phyloP scores from a whole-genome alignment of 2,113 vertebrate species.

The Protobothrops mucrosquamatus region DNA sequence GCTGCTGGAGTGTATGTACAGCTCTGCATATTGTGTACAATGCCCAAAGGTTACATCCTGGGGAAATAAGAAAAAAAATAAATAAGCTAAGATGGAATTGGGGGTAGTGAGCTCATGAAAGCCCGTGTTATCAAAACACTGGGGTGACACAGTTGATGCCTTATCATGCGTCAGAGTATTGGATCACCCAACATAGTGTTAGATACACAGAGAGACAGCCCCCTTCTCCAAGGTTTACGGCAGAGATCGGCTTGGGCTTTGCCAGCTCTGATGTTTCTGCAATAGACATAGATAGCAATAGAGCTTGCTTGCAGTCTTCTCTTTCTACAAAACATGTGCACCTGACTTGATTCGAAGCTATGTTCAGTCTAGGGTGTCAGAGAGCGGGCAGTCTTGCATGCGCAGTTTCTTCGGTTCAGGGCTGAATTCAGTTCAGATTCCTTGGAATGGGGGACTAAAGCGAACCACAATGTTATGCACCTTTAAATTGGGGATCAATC shows the following conservation, averaged over 20 bases:
- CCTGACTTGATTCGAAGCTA: background rate
- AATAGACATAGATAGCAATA: background rate
- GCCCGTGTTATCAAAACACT: background rate
- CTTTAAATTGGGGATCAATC: background rate
- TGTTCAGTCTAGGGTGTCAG: background rate
- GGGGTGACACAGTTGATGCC: background rate
- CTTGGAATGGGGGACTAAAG: background rate
- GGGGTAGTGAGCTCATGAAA: background rate
- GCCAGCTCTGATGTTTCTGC: background rate
- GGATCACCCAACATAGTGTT: background rate
- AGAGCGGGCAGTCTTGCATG: background rate
- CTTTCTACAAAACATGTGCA: background rate
- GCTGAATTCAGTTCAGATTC: background rate
- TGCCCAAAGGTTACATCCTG: background rate
- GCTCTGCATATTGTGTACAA: background rate
- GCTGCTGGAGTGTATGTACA: slow-evolving; percentile 7
- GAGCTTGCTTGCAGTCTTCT: background rate
- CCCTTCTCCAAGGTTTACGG: background rate
- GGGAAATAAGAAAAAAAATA: background rate
- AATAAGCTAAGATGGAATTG: background rate
- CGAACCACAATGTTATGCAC: background rate
- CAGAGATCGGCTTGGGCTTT: background rate
- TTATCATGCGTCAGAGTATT: background rate
- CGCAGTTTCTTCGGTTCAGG: background rate
- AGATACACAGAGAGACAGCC: background rate